phyloP scores from a whole-genome alignment of 2,888 invertebrate genomes.

The Acheta domesticus region DNA sequence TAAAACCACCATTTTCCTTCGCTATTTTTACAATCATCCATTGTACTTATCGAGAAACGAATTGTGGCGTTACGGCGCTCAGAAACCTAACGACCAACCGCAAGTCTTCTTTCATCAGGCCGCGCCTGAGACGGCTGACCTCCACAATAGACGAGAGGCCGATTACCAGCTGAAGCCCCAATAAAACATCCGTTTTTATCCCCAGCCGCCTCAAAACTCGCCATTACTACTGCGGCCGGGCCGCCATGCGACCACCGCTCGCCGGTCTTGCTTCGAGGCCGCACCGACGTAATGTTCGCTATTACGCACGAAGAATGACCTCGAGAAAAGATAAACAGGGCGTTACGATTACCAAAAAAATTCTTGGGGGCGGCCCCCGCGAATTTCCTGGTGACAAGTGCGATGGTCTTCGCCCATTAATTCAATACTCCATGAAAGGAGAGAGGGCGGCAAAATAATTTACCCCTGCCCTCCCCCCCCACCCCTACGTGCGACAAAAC shows the following conservation, averaged over 20 bases:
- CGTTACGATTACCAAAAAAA: conserved; percentile 5
- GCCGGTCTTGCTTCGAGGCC: background rate
- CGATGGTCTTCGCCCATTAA: background rate
- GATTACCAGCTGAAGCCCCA: background rate
- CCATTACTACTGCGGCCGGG: too few relatives aligned
- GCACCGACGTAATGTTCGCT: background rate
- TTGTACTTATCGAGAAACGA: too few relatives aligned
- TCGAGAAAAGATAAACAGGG: conserved; percentile 18
- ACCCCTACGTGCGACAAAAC: background rate
- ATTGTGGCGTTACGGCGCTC: too few relatives aligned
- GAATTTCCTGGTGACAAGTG: background rate
- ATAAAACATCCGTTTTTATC: background rate
- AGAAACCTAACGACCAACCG: too few relatives aligned
- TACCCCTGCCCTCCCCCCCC: background rate
- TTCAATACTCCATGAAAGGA: background rate
- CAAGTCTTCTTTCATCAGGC: too few relatives aligned
- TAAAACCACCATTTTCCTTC: too few relatives aligned
- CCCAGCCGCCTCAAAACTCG: too few relatives aligned
- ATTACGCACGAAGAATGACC: background rate
- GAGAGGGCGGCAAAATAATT: background rate
- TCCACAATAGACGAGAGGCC: too few relatives aligned
- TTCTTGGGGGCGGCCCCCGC: background rate
- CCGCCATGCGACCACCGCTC: too few relatives aligned
- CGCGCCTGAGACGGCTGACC: too few relatives aligned
- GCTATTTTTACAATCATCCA: too few relatives aligned